These are phyloP conservation scores for Lagopus muta DNA, from an alignment of 2,113 vertebrate species.

Conservation along the genomic window DNA sequence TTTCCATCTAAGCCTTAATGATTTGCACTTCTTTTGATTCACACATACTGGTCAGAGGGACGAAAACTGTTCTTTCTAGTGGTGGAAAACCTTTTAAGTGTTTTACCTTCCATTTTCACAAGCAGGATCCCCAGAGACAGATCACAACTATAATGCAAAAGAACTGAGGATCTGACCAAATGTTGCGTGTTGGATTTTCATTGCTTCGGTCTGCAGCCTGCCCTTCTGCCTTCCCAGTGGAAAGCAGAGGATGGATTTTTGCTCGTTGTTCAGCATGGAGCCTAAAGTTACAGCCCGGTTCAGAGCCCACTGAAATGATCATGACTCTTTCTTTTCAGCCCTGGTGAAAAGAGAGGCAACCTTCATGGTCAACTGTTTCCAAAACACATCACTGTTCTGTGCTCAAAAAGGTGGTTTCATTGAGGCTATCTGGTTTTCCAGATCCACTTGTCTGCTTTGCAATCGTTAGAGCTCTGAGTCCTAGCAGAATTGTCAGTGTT, in stretches of 20 bases:
- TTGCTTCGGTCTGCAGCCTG: neutral
- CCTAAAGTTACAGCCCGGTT: neutral
- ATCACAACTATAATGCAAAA: fast-evolving
- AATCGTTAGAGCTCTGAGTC: neutral
- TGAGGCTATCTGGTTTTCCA: slow-evolving; percentile 8
- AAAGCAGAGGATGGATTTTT: neutral
- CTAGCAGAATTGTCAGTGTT: neutral
- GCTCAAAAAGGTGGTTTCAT: neutral
- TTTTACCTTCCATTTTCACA: neutral
- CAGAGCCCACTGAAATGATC: neutral
- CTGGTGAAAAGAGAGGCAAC: neutral
- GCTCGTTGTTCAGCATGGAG: fast-evolving
- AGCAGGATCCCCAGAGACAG: neutral
- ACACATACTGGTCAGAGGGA: neutral
- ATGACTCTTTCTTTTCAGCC: neutral
- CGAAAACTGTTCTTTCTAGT: neutral
- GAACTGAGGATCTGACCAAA: neutral
- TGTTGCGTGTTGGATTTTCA: neutral
- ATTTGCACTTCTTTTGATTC: neutral
- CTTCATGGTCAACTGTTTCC: neutral
- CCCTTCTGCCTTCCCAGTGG: neutral
- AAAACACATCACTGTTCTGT: neutral
- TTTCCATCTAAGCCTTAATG: neutral
- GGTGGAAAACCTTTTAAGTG: neutral
- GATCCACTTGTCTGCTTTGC: neutral